phyloP scores from a whole-genome alignment of 2,797 vertebrate species.

The Lophotriccus pileatus region DNA sequence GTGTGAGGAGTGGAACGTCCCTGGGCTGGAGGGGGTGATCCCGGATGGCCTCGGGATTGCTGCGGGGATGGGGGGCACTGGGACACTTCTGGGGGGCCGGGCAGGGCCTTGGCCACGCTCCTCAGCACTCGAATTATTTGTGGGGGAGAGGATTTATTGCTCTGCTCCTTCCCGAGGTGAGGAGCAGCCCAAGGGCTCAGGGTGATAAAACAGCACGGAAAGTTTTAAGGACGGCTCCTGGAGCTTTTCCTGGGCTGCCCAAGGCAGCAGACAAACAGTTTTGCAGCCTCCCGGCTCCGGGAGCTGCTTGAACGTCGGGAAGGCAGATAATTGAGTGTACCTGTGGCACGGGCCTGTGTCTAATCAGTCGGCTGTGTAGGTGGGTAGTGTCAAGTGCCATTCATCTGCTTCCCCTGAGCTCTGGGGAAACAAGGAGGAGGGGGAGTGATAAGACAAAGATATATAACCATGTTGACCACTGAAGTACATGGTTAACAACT shows the following conservation, averaged over 20 bases:
- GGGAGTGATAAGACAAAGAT: slow-evolving; percentile 71
- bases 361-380: slow-evolving; percentile 75
- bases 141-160: background rate
- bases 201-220: background rate
- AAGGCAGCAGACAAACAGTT: slow-evolving; percentile 51
- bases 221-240: slow-evolving; percentile 7
- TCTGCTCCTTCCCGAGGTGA: background rate
- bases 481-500: slow-evolving; percentile 79
- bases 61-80: accelerated
- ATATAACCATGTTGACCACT: slow-evolving; percentile 76
- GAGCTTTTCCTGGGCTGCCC: slow-evolving; percentile 13
- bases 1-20: accelerated
- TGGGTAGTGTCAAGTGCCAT: slow-evolving; percentile 77
- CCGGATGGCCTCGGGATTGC: accelerated
- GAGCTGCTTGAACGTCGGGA: slow-evolving; percentile 54
- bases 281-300: slow-evolving; percentile 13
- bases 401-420: slow-evolving; percentile 75
- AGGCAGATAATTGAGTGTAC: slow-evolving; percentile 72
- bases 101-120: background rate
- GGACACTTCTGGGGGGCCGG: accelerated
- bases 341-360: slow-evolving; percentile 63
- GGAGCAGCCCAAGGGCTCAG: background rate
- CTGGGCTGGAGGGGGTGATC: accelerated
- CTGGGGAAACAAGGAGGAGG: slow-evolving; percentile 71
- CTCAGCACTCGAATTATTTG: background rate